Base-by-base conservation (phyloP, 2,797 vertebrate genomes). In the Echeneis naucrates region DNA sequence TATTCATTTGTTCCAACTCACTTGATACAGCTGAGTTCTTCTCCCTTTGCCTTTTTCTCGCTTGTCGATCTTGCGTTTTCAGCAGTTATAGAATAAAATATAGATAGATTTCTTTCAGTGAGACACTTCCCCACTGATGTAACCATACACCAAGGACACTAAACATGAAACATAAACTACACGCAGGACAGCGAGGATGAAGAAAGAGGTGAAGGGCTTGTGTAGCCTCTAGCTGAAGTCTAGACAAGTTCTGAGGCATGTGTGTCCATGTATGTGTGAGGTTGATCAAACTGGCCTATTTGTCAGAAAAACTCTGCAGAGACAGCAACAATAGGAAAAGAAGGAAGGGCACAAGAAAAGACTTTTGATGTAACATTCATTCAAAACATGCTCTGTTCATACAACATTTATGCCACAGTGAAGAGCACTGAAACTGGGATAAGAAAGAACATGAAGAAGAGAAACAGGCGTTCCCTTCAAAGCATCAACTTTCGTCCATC, bases 1-100 rank as follows among this genome's bases (percentile, higher is more conserved):
- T 62, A 66, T 77, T 72, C 72, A 73, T 59, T 52, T 69, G 45
- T 75, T 61, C 23, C 4, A 5, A 52, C 53, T 64, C 44, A n/a
- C 42, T 54, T 45, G 38, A 70, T 76, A 45, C 57, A 75, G 62
- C 50, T 9, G 5, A 59, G 55, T 59, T 68, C 72, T 47, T 42
- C 68, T 69, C 64, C 33, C 13, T 32, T 73, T 38, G 33, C n/a
- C 53, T 26, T 74, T 80, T 61, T 68, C 37, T 65, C 30, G 17
- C 57, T 72, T 57, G 62, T 83, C 61, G 45, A 66, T 79, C 54
- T 68, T 70, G 64, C 57, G 54, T 78, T 78, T 86, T 86, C 70
- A 76, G 75, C 78, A 81, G 76, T 80, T 78, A 79, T 40, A n/a
- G 56, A 72, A 84, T 86, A 24, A 87, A 91, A 88, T 80, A 86